A percentile compares a stretch with the other conserved stretches of the same genome.
Conservation (phyloP, 1,140 invertebrate species). For the Caenorhabditis inopinata region DNA sequence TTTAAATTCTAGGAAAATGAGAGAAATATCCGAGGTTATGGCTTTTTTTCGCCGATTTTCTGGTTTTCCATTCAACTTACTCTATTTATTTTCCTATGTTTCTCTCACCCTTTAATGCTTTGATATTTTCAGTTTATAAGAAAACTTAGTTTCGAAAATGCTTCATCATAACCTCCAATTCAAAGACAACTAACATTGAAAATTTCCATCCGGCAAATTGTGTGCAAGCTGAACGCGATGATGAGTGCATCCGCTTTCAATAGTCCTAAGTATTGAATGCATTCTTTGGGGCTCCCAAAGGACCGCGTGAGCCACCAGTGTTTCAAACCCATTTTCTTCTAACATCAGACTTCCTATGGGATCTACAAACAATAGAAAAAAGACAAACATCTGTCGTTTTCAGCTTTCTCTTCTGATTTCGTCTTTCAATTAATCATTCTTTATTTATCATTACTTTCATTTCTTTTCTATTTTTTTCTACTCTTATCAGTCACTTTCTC, state of each 20-base stretch:
- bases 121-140: too few species aligned
- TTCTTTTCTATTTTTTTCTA: background rate
- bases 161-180: too few species aligned
- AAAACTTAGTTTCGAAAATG: too few species aligned
- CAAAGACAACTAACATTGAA: too few species aligned
- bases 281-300: background rate
- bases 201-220: background rate
- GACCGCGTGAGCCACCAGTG: background rate
- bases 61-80: too few species aligned
- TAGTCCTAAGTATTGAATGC: background rate
- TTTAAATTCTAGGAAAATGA: too few species aligned
- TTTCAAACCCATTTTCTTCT: constrained; percentile 2
- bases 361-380: background rate
- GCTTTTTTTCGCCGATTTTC: too few species aligned
- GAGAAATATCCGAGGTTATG: too few species aligned
- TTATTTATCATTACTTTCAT: background rate
- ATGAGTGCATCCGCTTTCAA: background rate
- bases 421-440: background rate
- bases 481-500: background rate
- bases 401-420: background rate
- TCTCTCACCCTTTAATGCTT: too few species aligned
- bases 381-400: background rate
- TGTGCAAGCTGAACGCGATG: background rate
- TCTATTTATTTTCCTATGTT: too few species aligned
- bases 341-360: background rate